Percentiles rank a stretch among this genome's conserved stretches.
Evolutionary conservation across 2,113 vertebrate species (phyloP).

Genomic region (Cynoglossus semilaevis): DNA sequence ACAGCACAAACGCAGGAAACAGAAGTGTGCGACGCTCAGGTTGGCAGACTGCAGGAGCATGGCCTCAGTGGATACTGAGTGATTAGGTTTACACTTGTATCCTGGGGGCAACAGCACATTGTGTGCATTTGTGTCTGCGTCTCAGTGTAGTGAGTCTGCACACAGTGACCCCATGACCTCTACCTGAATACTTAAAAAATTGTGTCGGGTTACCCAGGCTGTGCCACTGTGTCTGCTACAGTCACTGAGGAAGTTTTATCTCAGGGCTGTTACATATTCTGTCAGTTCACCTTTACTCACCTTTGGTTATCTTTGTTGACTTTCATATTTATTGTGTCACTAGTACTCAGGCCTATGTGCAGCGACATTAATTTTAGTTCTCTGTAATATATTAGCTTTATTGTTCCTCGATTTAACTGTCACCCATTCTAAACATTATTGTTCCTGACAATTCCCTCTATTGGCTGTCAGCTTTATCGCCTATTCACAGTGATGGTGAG

Average conservation of each 20-base stretch:
- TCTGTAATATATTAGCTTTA: slow-evolving; percentile 6
- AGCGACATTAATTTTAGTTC: slow-evolving; percentile 8
- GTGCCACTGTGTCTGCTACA: slow-evolving; percentile 34
- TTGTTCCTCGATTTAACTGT: slow-evolving; percentile 6
- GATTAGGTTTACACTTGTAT: slow-evolving; percentile 64
- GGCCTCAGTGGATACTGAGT: slow-evolving; percentile 27
- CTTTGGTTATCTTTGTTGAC: slow-evolving; percentile 23
- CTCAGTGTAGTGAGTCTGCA: slow-evolving; percentile 34
- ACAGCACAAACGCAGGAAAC: slow-evolving; percentile 4
- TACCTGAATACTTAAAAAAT: slow-evolving; percentile 42
- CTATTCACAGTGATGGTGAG: not conserved
- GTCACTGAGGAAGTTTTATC: slow-evolving; percentile 46
- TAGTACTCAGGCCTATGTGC: not conserved
- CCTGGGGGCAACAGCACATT: slow-evolving; percentile 47
- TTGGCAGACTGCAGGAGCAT: slow-evolving; percentile 25
- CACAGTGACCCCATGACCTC: slow-evolving; percentile 46
- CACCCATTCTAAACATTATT: slow-evolving; percentile 4
- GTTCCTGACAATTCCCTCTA: slow-evolving; percentile 12
- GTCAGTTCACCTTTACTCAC: slow-evolving; percentile 28
- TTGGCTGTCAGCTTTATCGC: slow-evolving; percentile 19
- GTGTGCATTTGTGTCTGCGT: slow-evolving; percentile 27
- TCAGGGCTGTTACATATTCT: slow-evolving; percentile 32
- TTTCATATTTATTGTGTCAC: slow-evolving; percentile 23
- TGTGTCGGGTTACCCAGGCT: slow-evolving; percentile 37
- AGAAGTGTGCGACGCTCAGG: slow-evolving; percentile 25